A percentile compares a stretch with the other conserved stretches of the same genome.
Conservation (phyloP, 2,113 vertebrate species). For the Rattus rattus region DNA sequence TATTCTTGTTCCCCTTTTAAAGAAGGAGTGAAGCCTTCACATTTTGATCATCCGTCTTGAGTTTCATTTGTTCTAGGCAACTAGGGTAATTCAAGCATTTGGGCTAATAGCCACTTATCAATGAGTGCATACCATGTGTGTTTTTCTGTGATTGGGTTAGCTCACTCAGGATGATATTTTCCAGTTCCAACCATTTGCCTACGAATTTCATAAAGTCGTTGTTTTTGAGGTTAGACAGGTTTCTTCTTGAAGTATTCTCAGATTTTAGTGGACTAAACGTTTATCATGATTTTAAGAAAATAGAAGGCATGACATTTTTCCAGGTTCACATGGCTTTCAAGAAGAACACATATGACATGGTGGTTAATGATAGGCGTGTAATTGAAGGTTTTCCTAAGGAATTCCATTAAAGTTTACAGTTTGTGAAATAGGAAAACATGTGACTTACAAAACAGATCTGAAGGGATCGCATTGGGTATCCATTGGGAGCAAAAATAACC, state of each 20-base stretch:
- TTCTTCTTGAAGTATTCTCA: conserved; percentile 38
- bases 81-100: too few species aligned
- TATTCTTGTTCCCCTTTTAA: too few species aligned
- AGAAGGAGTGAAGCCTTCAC: too few species aligned
- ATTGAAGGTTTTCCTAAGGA: not conserved
- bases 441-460: not conserved
- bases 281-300: not conserved
- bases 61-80: too few species aligned
- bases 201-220: too few species aligned
- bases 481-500: not conserved
- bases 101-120: too few species aligned
- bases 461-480: not conserved
- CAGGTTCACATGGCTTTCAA: not conserved
- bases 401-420: not conserved
- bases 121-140: too few species aligned
- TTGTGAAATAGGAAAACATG: conserved; percentile 18
- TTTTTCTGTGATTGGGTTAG: too few species aligned
- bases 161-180: too few species aligned
- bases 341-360: not conserved
- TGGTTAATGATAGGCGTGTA: not conserved
- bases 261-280: not conserved
- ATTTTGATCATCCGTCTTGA: too few species aligned
- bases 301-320: not conserved
- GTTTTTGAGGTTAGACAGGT: not conserved
- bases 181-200: too few species aligned